Evolutionary conservation across 1,140 invertebrate genomes (phyloP).

Genomic region (Geopemphigus sp.): DNA sequence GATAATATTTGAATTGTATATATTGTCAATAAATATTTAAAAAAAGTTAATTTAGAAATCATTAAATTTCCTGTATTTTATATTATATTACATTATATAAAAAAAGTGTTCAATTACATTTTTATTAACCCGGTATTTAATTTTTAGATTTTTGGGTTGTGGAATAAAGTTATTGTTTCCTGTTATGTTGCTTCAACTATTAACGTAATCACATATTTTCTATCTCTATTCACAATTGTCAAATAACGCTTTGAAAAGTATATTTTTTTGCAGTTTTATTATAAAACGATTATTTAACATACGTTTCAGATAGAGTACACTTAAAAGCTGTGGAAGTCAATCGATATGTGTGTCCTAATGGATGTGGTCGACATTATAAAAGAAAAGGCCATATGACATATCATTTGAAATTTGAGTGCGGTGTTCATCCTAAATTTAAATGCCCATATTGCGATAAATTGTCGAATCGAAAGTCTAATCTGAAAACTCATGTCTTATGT

Average conservation of each 20-base stretch:
- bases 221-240: not conserved
- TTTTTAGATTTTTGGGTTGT: too few species aligned
- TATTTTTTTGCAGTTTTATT: not conserved
- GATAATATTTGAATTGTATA: too few species aligned
- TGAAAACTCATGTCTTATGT: conserved; percentile 11
- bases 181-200: too few species aligned
- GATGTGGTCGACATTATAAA: conserved; percentile 55
- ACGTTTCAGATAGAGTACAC: not conserved
- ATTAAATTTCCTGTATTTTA: too few species aligned
- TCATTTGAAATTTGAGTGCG: conserved; percentile 60
- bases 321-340: not conserved
- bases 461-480: conserved; percentile 53
- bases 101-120: too few species aligned
- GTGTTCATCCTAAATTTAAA: conserved; percentile 57
- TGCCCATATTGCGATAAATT: conserved; percentile 57
- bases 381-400: conserved; percentile 55
- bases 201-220: not conserved
- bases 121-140: too few species aligned
- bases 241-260: not conserved
- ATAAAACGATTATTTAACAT: not conserved
- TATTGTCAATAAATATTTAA: too few species aligned
- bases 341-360: conserved; percentile 49
- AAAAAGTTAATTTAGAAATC: too few species aligned
- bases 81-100: too few species aligned
- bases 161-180: too few species aligned